phyloP scores from a whole-genome alignment of 2,888 invertebrate species.

The Hyppa rectilinea region DNA sequence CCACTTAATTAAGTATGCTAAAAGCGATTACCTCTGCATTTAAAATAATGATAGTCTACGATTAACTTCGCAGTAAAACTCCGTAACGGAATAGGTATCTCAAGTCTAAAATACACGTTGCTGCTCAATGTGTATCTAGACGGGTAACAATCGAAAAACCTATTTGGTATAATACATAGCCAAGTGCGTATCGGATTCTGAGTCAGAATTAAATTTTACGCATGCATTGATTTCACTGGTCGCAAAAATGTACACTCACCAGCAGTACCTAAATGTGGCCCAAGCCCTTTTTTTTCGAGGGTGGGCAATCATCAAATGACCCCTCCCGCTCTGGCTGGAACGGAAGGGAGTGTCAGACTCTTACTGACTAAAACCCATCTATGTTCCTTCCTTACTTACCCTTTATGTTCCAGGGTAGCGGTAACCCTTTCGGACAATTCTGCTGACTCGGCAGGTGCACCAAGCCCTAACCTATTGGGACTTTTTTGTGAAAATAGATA shows the following conservation, averaged over 20 bases:
- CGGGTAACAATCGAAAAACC: background rate
- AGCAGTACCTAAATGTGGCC: background rate
- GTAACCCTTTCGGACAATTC: too few relatives aligned
- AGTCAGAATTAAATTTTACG: background rate
- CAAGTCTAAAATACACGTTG: background rate
- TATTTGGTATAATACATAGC: background rate
- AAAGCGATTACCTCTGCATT: conserved; percentile 14
- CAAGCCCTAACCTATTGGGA: too few relatives aligned
- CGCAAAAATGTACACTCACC: background rate
- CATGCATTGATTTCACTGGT: background rate
- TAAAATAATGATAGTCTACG: background rate
- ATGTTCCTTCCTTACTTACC: too few relatives aligned
- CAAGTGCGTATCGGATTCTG: background rate
- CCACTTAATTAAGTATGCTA: conserved; percentile 12
- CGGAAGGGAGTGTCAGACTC: too few relatives aligned
- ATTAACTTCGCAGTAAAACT: background rate
- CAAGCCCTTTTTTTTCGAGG: too few relatives aligned
- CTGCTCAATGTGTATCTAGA: background rate
- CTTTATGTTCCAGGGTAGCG: too few relatives aligned
- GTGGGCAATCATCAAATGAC: too few relatives aligned
- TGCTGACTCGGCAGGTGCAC: too few relatives aligned
- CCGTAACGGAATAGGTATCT: background rate
- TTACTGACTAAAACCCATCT: too few relatives aligned
- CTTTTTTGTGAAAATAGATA: background rate
- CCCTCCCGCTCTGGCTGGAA: too few relatives aligned